A percentile compares a stretch with the other conserved stretches of the same genome.
These are phyloP conservation scores for Acanthopagrus latus DNA, from an alignment of 2,797 vertebrate species.

Conservation along the genomic window DNA sequence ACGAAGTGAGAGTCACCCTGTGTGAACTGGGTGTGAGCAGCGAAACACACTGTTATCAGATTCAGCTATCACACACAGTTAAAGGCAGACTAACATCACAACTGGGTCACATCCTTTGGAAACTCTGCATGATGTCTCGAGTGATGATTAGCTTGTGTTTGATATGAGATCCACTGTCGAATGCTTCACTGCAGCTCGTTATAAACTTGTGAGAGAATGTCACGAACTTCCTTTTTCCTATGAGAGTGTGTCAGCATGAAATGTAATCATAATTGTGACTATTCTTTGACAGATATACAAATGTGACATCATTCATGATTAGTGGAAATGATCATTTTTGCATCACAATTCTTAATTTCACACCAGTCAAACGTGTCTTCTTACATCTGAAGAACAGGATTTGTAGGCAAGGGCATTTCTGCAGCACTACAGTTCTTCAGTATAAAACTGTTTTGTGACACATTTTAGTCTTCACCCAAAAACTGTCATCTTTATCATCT, in stretches of 20 bases:
- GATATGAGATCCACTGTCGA: not conserved
- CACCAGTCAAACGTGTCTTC: too few species aligned
- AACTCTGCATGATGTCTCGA: slow-evolving; percentile 6
- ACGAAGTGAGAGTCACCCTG: slow-evolving; percentile 63
- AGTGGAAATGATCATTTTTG: too few species aligned
- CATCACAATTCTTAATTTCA: too few species aligned
- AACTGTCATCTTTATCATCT: too few species aligned
- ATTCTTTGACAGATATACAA: too few species aligned
- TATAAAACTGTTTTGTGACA: too few species aligned
- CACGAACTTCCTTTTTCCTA: slow-evolving; percentile 14
- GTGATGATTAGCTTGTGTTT: slow-evolving; percentile 10
- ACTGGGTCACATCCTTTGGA: slow-evolving; percentile 23
- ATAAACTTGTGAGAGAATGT: not conserved
- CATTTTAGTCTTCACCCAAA: too few species aligned
- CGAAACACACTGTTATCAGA: slow-evolving; percentile 69
- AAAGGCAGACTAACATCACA: slow-evolving; percentile 47
- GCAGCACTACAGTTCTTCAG: too few species aligned
- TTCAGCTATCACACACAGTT: slow-evolving; percentile 58
- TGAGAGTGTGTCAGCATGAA: not conserved
- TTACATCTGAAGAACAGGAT: too few species aligned
- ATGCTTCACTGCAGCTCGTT: not conserved
- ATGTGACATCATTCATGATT: too few species aligned
- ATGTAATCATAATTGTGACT: not conserved
- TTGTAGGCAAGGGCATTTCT: too few species aligned
- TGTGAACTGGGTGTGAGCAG: slow-evolving; percentile 72